Conservation (phyloP, 2,888 invertebrate genomes). For the Meteorus cinctellus region DNA sequence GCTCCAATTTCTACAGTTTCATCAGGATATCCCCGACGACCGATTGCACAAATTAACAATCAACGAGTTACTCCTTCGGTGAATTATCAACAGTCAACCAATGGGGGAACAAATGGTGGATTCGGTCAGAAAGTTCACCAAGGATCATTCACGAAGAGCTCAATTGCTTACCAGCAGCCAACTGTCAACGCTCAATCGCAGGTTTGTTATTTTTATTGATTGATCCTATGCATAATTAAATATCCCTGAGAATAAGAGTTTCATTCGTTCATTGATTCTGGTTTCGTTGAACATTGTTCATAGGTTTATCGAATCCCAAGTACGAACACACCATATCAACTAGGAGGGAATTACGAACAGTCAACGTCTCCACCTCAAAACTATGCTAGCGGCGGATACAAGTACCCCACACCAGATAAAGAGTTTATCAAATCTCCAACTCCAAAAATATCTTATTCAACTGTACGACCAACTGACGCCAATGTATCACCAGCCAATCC, state of each 20-base stretch:
- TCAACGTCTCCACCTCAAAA: slow-evolving; percentile 26
- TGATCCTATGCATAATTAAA: not conserved
- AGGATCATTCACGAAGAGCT: slow-evolving; percentile 34
- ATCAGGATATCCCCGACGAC: slow-evolving; percentile 48
- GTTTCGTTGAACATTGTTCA: slow-evolving; percentile 12
- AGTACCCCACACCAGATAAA: slow-evolving; percentile 48
- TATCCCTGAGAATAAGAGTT: not conserved
- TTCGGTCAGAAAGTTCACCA: slow-evolving; percentile 56
- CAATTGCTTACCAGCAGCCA: slow-evolving; percentile 27
- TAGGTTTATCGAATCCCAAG: slow-evolving; percentile 53
- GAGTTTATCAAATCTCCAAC: slow-evolving; percentile 50
- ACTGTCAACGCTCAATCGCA: slow-evolving; percentile 21
- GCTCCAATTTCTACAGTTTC: slow-evolving; percentile 43
- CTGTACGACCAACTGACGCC: slow-evolving; percentile 35
- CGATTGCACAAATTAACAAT: slow-evolving; percentile 11
- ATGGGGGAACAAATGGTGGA: slow-evolving; percentile 45
- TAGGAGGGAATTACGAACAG: slow-evolving; percentile 46
- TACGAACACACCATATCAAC: slow-evolving; percentile 57
- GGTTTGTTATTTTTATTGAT: slow-evolving; percentile 33
- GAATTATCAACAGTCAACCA: slow-evolving; percentile 42
- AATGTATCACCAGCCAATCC: slow-evolving; percentile 54
- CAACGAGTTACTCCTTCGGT: slow-evolving; percentile 37
- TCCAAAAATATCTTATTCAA: slow-evolving; percentile 47
- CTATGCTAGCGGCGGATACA: slow-evolving; percentile 44
- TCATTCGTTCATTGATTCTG: not conserved